A percentile compares a stretch with the other conserved stretches of the same genome.
Evolutionary conservation across 2,888 invertebrate genomes (phyloP).

Genomic region (Dryobota labecula): DNA sequence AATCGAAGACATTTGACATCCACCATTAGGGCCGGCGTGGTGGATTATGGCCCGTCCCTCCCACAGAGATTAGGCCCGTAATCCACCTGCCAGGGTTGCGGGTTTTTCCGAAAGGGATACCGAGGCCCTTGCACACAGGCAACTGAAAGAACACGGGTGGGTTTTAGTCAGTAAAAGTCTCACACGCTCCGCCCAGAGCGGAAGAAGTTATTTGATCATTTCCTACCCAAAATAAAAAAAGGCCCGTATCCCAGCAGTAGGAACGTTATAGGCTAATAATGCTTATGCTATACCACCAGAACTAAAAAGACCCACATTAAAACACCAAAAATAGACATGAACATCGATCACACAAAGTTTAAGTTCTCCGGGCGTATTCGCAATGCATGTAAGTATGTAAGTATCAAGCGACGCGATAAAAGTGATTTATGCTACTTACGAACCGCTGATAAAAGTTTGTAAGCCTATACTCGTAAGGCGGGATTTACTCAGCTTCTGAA

Average conservation of each 20-base stretch:
- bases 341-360: slow-evolving; percentile 52
- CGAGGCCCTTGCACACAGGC: too few relatives aligned
- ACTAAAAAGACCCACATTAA: background rate
- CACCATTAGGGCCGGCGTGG: background rate
- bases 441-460: slow-evolving; percentile 62
- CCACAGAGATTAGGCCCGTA: background rate
- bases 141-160: too few relatives aligned
- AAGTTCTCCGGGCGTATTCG: slow-evolving; percentile 34
- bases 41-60: background rate
- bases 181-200: too few relatives aligned
- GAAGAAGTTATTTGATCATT: too few relatives aligned
- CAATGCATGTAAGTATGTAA: slow-evolving; percentile 54
- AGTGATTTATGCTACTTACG: slow-evolving; percentile 72
- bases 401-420: slow-evolving; percentile 69
- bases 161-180: too few relatives aligned
- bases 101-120: too few relatives aligned
- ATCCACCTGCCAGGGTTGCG: too few relatives aligned
- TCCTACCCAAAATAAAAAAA: too few relatives aligned
- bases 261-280: background rate
- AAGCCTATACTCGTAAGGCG: slow-evolving; percentile 48
- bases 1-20: too few relatives aligned
- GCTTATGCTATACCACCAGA: background rate
- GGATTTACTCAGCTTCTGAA: slow-evolving; percentile 56
- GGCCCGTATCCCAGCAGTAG: background rate
- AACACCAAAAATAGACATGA: slow-evolving; percentile 38